A percentile compares a stretch with the other conserved stretches of the same genome.
Conservation (phyloP, 2,888 invertebrate genomes). For the Oscheius sp. region DNA sequence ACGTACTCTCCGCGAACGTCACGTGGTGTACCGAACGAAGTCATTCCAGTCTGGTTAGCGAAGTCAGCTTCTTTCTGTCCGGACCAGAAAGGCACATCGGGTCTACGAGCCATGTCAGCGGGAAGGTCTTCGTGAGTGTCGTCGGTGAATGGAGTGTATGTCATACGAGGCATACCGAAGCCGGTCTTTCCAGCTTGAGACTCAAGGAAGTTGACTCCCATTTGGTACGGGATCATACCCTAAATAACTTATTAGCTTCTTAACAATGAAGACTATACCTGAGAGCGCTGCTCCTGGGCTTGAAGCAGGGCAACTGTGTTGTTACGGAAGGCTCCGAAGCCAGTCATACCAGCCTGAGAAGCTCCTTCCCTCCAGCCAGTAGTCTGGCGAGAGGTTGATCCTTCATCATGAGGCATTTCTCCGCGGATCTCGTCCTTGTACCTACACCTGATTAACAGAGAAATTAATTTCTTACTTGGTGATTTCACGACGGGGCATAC, state of each 20-base stretch:
- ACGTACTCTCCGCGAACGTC: conserved; percentile 69
- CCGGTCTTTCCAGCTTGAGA: conserved; percentile 75
- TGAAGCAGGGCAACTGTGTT: conserved; percentile 62
- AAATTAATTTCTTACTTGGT: conserved; percentile 57
- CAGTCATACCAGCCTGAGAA: conserved; percentile 69
- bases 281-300: conserved; percentile 69
- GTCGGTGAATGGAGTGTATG: conserved; percentile 69
- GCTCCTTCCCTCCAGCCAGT: conserved; percentile 70
- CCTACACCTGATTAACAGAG: conserved; percentile 20
- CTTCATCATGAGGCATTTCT: conserved; percentile 70
- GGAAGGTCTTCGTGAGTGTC: conserved; percentile 70
- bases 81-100: conserved; percentile 70
- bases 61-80: conserved; percentile 67
- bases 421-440: conserved; percentile 68
- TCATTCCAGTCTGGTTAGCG: conserved; percentile 70
- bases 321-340: conserved; percentile 71
- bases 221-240: conserved; percentile 73
- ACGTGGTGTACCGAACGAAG: conserved; percentile 70
- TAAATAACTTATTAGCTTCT: conserved; percentile 16
- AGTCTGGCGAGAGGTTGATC: conserved; percentile 67
- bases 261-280: conserved; percentile 35
- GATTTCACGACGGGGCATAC: conserved; percentile 70
- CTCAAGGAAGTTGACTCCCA: conserved; percentile 75
- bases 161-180: conserved; percentile 73
- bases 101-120: conserved; percentile 67